Evolutionary conservation across 2,888 invertebrate species (phyloP).

Genomic region (Tanypteryx hageni): DNA sequence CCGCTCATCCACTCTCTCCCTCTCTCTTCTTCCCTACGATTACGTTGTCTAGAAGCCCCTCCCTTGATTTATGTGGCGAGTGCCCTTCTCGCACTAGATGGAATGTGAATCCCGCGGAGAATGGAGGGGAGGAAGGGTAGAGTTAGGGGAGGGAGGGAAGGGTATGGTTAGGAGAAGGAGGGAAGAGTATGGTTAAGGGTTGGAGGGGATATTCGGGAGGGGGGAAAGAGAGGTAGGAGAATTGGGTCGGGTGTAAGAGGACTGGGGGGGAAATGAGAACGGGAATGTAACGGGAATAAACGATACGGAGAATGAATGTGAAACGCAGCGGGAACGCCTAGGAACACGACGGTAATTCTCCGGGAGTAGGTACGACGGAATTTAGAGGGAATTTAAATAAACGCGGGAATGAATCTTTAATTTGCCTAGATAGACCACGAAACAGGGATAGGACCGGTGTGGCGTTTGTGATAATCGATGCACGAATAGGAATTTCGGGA

Average conservation of each 20-base stretch:
- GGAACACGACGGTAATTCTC: neutral
- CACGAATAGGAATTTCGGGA: too few relatives aligned
- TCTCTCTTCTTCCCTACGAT: neutral
- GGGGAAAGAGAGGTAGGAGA: neutral
- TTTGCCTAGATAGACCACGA: neutral
- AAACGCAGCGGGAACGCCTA: neutral
- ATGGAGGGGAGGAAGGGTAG: too few relatives aligned
- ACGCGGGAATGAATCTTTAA: too few relatives aligned
- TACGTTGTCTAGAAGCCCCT: conserved; percentile 33
- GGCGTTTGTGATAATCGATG: neutral
- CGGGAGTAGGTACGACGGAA: neutral
- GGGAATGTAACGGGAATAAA: neutral
- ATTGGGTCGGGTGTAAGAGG: neutral
- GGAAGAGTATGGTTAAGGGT: too few relatives aligned
- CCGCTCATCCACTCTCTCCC: neutral
- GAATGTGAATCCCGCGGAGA: too few relatives aligned
- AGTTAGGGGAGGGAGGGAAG: too few relatives aligned
- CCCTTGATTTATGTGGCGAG: conserved; percentile 29
- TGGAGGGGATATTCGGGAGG: neutral
- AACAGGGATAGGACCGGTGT: neutral
- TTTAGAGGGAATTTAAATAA: neutral
- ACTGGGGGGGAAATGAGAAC: neutral
- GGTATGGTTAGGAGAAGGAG: too few relatives aligned
- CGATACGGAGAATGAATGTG: neutral
- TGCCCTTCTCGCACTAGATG: neutral